These are phyloP conservation scores for Eulacestoma nigropectus DNA, from an alignment of 2,113 vertebrate genomes.

Conservation along the genomic window DNA sequence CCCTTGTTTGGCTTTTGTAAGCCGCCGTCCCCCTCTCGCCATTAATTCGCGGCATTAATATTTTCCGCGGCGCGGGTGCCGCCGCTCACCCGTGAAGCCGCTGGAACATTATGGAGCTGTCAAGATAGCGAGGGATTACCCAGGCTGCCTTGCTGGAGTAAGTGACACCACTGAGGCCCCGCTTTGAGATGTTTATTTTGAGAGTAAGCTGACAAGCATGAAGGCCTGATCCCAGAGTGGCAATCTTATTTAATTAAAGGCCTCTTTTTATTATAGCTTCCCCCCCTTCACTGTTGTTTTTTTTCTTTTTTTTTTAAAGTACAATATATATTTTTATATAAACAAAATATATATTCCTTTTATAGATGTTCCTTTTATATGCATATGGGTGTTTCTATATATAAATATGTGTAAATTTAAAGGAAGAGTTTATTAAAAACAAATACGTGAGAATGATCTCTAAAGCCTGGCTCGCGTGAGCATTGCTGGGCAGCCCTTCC, in stretches of 20 bases:
- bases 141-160: conserved; percentile 85
- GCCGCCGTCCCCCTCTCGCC: conserved; percentile 63
- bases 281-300: neutral
- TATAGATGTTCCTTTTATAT: neutral
- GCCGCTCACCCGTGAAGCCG: conserved; percentile 83
- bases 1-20: conserved; percentile 74
- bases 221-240: conserved; percentile 91
- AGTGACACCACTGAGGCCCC: conserved; percentile 82
- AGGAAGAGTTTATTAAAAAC: neutral
- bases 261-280: conserved; percentile 76
- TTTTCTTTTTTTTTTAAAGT: neutral
- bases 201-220: conserved; percentile 93
- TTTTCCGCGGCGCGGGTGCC: conserved; percentile 82
- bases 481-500: neutral
- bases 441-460: neutral
- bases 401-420: neutral
- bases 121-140: conserved; percentile 95
- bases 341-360: neutral
- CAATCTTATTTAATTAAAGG: conserved; percentile 88
- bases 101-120: conserved; percentile 95
- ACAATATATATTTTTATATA: neutral
- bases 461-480: neutral
- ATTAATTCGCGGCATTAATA: conserved; percentile 86
- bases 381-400: rapidly evolving
- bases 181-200: conserved; percentile 97